Evolutionary conservation across 2,797 vertebrate species (phyloP), one percentile per base, ranked within the genome.

Genomic region (Malacoctenus gilli): DNA sequence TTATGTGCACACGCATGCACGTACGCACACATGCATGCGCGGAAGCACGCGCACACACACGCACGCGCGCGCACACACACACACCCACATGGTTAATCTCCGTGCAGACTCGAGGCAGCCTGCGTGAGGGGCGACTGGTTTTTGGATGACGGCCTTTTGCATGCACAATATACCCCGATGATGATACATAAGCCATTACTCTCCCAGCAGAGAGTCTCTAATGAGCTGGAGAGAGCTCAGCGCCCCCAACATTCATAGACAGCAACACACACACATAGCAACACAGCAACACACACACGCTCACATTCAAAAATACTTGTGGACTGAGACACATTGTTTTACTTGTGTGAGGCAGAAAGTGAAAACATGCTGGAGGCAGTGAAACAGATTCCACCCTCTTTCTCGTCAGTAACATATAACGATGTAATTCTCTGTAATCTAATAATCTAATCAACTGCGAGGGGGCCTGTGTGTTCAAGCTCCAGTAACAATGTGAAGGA

Each of bases 121-220:
- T 56, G 70, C 49, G 71, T 43, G 55, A 79, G 65, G n/a, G 77
- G 72, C 41, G 48, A 79, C 68, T 62, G 72, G 54, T 77, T 87
- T 80, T 86, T 85, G 83, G 78, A 85, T 37, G 42, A 41, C 39
- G 58, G 72, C 62, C 59, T 76, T 82, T 61, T 82, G 65, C 85
- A 88, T 59, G 72, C 77, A 39, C 73, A 77, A 87, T 89, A 82
- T 85, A 89, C 67, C 54, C 72, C 79, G 79, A 82, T 86, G 71
- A 87, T 80, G 75, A 73, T 72, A 73, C 78, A 87, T 88, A 79
- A 78, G 77, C 82, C 44, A 16, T 82, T 85, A 74, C 68, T 63
- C 77, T 85, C 79, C 76, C 86, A 82, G 75, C 75, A 75, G 74
- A 77, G 78, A 77, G 60, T 82, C 50, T 55, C 73, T 81, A 83